Evolutionary conservation across 2,888 invertebrate genomes (phyloP), one percentile per base, ranked within the genome.

Genomic region (Hirtodrosophila confusa): DNA sequence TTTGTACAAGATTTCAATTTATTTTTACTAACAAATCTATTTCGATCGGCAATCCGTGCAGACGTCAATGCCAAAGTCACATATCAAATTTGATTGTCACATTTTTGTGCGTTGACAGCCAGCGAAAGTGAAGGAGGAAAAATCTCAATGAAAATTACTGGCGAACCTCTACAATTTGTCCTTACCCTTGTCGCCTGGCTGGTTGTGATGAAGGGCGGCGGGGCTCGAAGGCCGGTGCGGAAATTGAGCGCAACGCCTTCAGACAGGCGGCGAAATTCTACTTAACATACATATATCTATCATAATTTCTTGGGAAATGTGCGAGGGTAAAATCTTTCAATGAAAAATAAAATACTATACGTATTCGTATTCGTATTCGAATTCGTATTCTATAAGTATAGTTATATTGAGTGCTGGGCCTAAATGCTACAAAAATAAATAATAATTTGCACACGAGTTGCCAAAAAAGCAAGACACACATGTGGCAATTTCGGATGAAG

Each of bases 41-140:
- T 80, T 79, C 73, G 62, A 80, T 82, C 65, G 66, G 53, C 61
- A 48, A 44, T 62, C 64, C 48, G 49, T 43, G 51, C 11, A 49
- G 66, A 77, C 79, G 77, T 83, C 79, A 79, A 79, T 79, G 79
- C 79, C 79, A 79, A 79, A 79, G 80, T 78, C 84, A 80, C 64
- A 80, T 61, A 75, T 82, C 83, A 80, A 68, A 78, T 82, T 66
- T 73, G 77, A 76, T 61, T 75, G 75, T 74, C 74, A 74, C 60
- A 66, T 72, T 63, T 72, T 64, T 37, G 11, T 23, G 7, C 23
- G 48, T 7, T 35, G 66, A 24, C 50, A 37, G 31, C 44, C 67
- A 69, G 66, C 70, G 69, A 84, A 69, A 65, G 48, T 40, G 24
- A 51, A 51, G 48, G 48, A 51, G 45, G 40, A 58, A 60, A 65